A percentile compares a stretch with the other conserved stretches of the same genome.
Evolutionary conservation across 2,797 vertebrate species (phyloP).

Genomic region (Oreochromis grahami): DNA sequence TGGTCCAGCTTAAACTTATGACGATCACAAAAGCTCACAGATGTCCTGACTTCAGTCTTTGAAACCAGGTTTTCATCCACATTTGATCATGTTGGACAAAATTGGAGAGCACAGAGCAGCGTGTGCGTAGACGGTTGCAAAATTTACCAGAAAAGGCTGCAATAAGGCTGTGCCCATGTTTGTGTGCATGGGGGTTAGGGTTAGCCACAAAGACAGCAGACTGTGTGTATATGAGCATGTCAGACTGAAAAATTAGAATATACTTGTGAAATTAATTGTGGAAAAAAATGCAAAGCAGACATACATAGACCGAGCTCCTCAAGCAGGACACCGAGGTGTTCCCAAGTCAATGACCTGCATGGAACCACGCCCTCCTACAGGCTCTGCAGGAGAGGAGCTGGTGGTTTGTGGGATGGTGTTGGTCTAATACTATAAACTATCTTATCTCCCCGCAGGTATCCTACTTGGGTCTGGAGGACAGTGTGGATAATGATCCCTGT

Average conservation of each 20-base stretch:
- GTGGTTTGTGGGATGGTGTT: neutral
- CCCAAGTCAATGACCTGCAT: too few relatives aligned
- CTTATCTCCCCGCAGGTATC: constrained; percentile 78
- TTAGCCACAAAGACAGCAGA: neutral
- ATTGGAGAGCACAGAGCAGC: neutral
- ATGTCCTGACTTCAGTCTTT: neutral
- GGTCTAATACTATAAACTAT: neutral
- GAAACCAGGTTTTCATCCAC: neutral
- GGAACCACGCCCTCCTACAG: neutral
- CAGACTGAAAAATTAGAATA: neutral
- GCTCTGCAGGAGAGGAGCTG: neutral
- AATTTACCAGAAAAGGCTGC: neutral
- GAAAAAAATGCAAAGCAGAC: too few relatives aligned
- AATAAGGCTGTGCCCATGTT: neutral
- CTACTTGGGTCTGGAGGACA: constrained; percentile 87
- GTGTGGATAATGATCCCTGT: constrained; percentile 89
- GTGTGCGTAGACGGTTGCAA: neutral
- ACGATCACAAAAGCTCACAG: neutral
- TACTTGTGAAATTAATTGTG: neutral
- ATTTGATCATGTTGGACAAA: neutral
- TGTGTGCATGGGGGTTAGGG: neutral
- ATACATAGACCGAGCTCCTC: neutral
- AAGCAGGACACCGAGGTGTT: neutral
- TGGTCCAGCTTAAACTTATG: too few relatives aligned
- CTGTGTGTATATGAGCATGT: neutral